phyloP scores from a whole-genome alignment of 2,888 invertebrate species.

The Steromphala cineraria region DNA sequence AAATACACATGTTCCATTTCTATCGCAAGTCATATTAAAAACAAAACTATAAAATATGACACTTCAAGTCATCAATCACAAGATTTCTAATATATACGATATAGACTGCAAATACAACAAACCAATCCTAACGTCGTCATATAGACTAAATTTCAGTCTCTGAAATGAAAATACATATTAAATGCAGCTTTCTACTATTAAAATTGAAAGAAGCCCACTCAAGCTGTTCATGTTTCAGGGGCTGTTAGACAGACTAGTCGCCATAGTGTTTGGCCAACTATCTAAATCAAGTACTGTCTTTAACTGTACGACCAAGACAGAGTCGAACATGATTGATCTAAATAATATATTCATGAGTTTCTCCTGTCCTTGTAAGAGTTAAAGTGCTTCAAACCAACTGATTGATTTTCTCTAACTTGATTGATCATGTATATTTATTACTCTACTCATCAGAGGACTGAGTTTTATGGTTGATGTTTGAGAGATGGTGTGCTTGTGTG shows the following conservation, averaged over 20 bases:
- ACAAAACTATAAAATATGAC: not conserved
- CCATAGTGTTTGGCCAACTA: no score
- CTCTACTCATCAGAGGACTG: not conserved
- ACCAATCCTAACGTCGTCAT: no score
- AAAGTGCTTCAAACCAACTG: not conserved
- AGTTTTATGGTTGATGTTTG: no score
- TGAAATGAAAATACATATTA: no score
- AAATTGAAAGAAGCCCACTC: no score
- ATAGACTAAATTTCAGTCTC: no score
- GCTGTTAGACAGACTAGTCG: no score
- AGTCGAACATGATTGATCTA: not conserved
- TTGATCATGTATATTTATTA: slow-evolving; percentile 5
- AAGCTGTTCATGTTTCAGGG: no score
- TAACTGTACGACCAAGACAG: not conserved
- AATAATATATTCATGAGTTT: slow-evolving; percentile 4
- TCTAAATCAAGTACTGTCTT: not conserved
- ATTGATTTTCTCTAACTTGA: not conserved
- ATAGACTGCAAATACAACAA: not conserved
- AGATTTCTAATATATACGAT: not conserved
- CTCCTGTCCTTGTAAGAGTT: not conserved
- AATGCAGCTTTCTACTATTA: no score
- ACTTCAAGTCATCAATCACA: not conserved
- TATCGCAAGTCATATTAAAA: not conserved
- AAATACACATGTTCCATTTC: no score
- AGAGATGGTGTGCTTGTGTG: no score